Evolutionary conservation across 2,797 vertebrate species (phyloP).

Genomic region (Crocodylus rhombifer): DNA sequence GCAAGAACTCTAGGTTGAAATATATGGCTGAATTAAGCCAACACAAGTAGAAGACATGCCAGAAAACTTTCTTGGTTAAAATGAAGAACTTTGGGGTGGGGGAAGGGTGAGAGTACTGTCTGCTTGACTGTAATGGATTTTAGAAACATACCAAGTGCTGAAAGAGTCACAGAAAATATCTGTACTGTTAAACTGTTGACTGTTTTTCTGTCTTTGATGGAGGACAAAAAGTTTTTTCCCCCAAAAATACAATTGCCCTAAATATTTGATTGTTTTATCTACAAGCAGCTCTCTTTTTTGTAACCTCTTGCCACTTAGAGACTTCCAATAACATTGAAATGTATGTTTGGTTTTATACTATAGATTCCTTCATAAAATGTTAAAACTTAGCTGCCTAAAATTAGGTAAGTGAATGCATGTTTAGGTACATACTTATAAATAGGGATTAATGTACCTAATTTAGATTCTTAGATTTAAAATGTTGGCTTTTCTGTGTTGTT

Average conservation of each 20-base stretch:
- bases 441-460: background rate
- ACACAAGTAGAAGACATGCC: background rate
- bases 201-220: background rate
- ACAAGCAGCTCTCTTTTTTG: background rate
- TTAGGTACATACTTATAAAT: background rate
- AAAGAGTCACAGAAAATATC: background rate
- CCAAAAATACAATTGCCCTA: background rate
- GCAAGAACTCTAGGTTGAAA: background rate
- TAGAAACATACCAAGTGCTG: background rate
- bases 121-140: background rate
- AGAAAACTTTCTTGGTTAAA: background rate
- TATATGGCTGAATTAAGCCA: background rate
- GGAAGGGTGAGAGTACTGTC: background rate
- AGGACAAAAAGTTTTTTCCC: background rate
- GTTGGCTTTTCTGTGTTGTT: background rate
- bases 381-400: background rate
- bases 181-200: background rate
- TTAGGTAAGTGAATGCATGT: background rate
- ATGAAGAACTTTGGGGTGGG: background rate
- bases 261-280: background rate
- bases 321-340: background rate
- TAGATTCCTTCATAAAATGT: background rate
- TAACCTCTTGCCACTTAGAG: background rate
- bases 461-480: background rate
- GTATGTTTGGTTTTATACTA: background rate